Evolutionary conservation across 2,113 vertebrate species (phyloP), one percentile per base, ranked within the genome.

Genomic region (Fregetta grallaria): DNA sequence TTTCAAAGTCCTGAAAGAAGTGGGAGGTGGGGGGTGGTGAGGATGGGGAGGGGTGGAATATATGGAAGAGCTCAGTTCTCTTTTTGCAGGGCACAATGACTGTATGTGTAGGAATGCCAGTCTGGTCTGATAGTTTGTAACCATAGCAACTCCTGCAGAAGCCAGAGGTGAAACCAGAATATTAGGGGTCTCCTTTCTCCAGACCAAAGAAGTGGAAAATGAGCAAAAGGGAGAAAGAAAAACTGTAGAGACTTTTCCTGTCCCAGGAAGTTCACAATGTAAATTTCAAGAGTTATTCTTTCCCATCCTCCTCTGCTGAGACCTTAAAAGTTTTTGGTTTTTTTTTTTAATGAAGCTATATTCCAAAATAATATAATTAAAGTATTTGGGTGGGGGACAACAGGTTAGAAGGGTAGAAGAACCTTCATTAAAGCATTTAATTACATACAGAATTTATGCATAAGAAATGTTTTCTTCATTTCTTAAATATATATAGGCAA

Each of bases 91-190:
- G 56, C 15, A 10, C 32, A 11, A 5, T 11, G 42, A 49, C 20
- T 56, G 8, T 53, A n/a, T 71, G 30, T 1, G 1, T 45, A 83
- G 36, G 80, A 88, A 88, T 74, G 36, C n/a, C 27, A 20, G 18
- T 38, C 40, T 82, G 78, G 26, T 71, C 5, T 1, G 29, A 62
- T 52, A 58, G 56, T 93, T 87, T 91, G 92, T 87, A 94, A 92
- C 80, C 84, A 94, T 79, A 94, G 95, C 62, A 96, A 92, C 89
- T 71, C 13, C 38, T 72, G 40, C 55, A 86, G 75, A 77, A 83
- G 25, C 45, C 32, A 66, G 50, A 63, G 32, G 18, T 66, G n/a
- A 83, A 93, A 94, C n/a, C 18, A 58, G 32, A n/a, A 12, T 83
- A 55, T 52, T 36, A 73, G 53, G 26, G 29, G 22, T 74, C 44